Base-by-base conservation (phyloP, 2,797 vertebrate genomes). In the Sylvia borin region DNA sequence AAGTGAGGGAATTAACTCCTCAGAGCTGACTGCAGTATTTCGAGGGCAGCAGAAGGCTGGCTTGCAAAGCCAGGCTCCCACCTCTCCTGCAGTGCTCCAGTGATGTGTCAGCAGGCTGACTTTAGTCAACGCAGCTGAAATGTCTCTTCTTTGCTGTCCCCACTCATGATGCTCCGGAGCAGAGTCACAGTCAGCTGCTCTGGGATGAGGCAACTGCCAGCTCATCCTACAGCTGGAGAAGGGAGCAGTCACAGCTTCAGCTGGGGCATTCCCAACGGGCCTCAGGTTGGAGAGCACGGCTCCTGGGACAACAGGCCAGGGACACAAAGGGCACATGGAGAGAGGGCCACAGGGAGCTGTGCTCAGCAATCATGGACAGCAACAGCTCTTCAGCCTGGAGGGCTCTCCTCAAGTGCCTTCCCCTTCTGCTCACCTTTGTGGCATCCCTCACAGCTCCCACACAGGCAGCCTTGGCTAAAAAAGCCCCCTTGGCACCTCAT, bases 1-100 rank as follows among this genome's bases (percentile, higher is more conserved):
- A 51, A 85, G 32, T 25, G 34, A 72, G 64, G 40, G 50, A 88
- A 90, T 85, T 42, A 67, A 74, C 38, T 66, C 76, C 61, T 67
- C 32, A 55, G 16, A 38, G 90, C 68, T 96, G 84, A 97, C 85
- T 97, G 73, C n/a, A 88, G 38, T 24, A 62, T 57, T 55, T 48
- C 2, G 5, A 74, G 83, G 70, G 55, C 76, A 92, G 85, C 83
- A 77, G 50, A 57, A 90, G 76, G 76, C 53, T 68, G 47, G 48
- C 75, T 60, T 79, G 87, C 68, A 65, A 71, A 60, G 47, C 48
- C 94, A 84, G 91, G 50, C 42, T 91, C 57, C 36, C 34, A 27
- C 43, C 31, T 87, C 72, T 86, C 79, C 73, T 91, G 78, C 70
- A 60, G 65, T 60, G 66, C 71, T 87, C 85, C 42, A 15, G 14